phyloP scores from a whole-genome alignment of 2,888 invertebrate species.

The Cheiracanthium punctorium region DNA sequence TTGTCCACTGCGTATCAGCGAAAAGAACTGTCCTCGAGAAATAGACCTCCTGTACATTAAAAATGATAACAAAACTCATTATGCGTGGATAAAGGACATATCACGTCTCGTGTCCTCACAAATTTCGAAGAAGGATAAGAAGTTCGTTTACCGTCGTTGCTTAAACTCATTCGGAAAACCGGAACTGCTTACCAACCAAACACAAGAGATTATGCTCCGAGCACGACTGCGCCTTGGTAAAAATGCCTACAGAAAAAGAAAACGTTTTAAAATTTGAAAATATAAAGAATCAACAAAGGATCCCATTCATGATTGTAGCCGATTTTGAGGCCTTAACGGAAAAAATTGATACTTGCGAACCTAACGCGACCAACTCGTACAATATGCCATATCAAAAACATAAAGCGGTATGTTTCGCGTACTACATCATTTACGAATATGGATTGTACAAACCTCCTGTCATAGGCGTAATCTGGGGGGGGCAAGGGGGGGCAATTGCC shows the following conservation, averaged over 20 bases:
- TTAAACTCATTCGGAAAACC: background rate
- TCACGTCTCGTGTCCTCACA: background rate
- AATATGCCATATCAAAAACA: background rate
- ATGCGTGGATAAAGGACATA: background rate
- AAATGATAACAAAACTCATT: background rate
- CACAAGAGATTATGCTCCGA: background rate
- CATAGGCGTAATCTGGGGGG: too few relatives aligned
- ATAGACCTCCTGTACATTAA: too few relatives aligned
- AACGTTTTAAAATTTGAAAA: background rate
- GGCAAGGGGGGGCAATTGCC: too few relatives aligned
- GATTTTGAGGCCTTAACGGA: background rate
- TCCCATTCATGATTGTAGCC: background rate
- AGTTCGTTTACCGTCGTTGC: background rate
- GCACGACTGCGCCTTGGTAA: background rate
- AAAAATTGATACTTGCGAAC: background rate
- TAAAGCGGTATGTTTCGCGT: too few relatives aligned
- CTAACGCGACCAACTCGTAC: background rate
- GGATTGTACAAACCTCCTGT: too few relatives aligned
- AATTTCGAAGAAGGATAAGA: background rate
- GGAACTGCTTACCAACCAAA: background rate
- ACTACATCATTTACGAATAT: too few relatives aligned
- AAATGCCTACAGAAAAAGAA: background rate
- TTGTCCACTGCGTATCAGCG: background rate
- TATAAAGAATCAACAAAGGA: background rate
- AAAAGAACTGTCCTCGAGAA: too few relatives aligned